Evolutionary conservation across 92 coral and sea anemone genomes (phyloP).

Genomic region (Anthopleura xanthogrammica): DNA sequence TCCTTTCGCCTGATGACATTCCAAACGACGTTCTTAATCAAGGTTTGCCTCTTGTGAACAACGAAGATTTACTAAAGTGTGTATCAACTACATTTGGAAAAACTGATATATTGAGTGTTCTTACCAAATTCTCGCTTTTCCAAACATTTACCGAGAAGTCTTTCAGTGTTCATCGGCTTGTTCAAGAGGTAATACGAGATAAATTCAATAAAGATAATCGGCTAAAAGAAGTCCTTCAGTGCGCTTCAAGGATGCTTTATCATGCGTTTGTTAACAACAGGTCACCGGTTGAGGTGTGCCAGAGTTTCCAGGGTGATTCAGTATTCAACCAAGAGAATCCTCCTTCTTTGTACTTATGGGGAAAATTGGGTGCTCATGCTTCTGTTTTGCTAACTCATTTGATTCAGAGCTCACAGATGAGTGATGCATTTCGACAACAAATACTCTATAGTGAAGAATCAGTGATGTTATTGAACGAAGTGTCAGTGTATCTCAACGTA

Average conservation of each 20-base stretch:
- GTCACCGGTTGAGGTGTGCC: conserved; percentile 38
- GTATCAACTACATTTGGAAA: conserved; percentile 31
- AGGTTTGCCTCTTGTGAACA: conserved; percentile 50
- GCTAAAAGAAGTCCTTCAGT: conserved; percentile 27
- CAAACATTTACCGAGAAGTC: conserved; percentile 51
- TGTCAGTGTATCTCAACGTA: conserved; percentile 54
- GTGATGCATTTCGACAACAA: not conserved
- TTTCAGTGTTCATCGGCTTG: conserved; percentile 78
- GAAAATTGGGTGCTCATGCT: conserved; percentile 61
- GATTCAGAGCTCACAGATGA: conserved; percentile 8
- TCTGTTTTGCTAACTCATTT: conserved; percentile 56
- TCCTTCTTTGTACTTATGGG: conserved; percentile 72
- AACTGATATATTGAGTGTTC: conserved; percentile 52
- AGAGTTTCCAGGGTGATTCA: conserved; percentile 40
- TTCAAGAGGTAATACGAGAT: conserved; percentile 79
- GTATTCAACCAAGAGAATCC: conserved; percentile 19
- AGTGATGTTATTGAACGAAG: conserved; percentile 53
- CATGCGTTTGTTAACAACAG: conserved; percentile 54
- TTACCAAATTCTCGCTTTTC: conserved; percentile 83
- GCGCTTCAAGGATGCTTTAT: conserved; percentile 61
- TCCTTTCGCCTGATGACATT: conserved; percentile 22
- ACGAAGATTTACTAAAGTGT: conserved; percentile 28
- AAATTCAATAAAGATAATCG: conserved; percentile 25
- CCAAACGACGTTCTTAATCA: conserved; percentile 65
- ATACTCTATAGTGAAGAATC: conserved; percentile 50